These are phyloP conservation scores for Panthera uncia DNA, from an alignment of 2,113 vertebrate genomes.

Conservation along the genomic window DNA sequence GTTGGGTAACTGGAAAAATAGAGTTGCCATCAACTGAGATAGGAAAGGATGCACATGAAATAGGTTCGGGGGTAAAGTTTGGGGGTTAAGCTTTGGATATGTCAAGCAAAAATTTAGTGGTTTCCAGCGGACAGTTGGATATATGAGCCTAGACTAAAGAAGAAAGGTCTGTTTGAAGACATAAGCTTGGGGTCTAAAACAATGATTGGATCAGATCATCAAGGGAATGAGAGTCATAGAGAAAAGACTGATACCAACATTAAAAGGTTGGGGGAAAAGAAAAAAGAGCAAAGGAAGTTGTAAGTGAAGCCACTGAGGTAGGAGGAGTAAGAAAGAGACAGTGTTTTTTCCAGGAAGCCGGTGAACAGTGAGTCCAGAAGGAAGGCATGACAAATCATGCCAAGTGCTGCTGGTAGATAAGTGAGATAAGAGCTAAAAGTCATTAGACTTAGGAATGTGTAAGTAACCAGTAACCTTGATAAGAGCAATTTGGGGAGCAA, in stretches of 20 bases:
- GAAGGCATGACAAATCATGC: neutral
- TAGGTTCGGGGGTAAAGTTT: neutral
- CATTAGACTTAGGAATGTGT: neutral
- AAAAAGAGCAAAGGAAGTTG: neutral
- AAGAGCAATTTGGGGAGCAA: neutral
- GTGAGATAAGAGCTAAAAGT: neutral
- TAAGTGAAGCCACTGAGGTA: neutral
- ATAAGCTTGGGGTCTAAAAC: neutral
- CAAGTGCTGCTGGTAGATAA: neutral
- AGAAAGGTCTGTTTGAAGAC: neutral
- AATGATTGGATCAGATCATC: neutral
- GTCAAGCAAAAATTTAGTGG: neutral
- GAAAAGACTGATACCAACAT: neutral
- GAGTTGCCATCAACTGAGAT: neutral
- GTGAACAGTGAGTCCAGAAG: neutral
- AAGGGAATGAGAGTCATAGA: neutral
- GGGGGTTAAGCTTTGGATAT: neutral
- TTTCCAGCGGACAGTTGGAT: neutral
- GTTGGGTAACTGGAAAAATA: neutral
- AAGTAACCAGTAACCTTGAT: neutral
- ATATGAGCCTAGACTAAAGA: neutral
- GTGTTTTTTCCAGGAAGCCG: neutral
- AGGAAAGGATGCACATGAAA: neutral
- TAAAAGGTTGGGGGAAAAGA: neutral
- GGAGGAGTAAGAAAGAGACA: neutral